These are phyloP conservation scores for Ennomos erosarius DNA, from an alignment of 2,888 invertebrate species.

Conservation along the genomic window DNA sequence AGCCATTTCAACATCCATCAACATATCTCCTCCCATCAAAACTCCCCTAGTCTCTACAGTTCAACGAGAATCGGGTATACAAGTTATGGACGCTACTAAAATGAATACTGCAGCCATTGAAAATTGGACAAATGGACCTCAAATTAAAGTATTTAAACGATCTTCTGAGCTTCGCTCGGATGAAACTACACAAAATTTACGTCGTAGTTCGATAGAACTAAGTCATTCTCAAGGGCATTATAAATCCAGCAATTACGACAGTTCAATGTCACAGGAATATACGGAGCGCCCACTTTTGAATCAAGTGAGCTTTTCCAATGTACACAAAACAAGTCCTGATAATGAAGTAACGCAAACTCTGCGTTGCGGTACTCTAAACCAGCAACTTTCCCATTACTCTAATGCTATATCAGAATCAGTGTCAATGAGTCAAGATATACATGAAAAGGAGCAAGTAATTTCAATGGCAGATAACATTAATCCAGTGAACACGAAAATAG, in stretches of 20 bases:
- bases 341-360: neutral
- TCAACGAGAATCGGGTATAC: conserved; percentile 19
- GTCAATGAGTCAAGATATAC: conserved; percentile 7
- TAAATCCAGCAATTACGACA: neutral
- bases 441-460: conserved; percentile 2
- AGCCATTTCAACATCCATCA: neutral
- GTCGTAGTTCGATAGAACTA: conserved; percentile 8
- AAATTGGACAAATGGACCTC: conserved; percentile 4
- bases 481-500: neutral
- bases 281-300: neutral
- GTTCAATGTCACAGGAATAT: conserved; percentile 1
- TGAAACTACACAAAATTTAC: conserved; percentile 5
- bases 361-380: neutral
- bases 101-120: neutral
- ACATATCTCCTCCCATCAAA: neutral
- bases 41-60: conserved; percentile 2
- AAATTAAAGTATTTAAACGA: conserved; percentile 2
- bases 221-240: neutral
- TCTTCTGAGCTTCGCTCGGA: conserved; percentile 1
- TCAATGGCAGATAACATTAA: neutral
- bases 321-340: neutral
- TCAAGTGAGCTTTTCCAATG: neutral
- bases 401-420: neutral
- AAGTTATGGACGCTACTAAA: conserved; percentile 21
- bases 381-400: neutral